Base-by-base conservation (phyloP, 2,113 vertebrate genomes). In the Budorcas taxicolor region DNA sequence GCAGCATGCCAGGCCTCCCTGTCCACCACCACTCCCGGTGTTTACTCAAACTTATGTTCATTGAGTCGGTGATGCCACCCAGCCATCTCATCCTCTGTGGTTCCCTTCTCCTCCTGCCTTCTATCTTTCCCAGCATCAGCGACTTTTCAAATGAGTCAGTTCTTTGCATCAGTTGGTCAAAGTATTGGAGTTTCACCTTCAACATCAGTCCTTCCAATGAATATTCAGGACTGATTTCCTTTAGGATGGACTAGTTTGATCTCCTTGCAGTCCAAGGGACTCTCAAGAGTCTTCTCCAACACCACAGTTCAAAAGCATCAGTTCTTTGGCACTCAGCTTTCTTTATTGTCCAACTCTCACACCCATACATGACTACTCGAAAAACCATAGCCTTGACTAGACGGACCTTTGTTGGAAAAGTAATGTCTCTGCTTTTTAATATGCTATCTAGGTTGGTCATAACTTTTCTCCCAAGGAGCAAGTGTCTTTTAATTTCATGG, bases 21-120 rank as follows among this genome's bases (percentile, higher is more conserved):
- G 10, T 12, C n/a, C 67, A 71, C 36, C n/a, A 23, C 19, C 9
- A 71, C 19, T 71, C 67, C n/a, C 0, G 0, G n/a, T 71, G 9
- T 71, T 36, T 40, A 36, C 67, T 71, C 19, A 71, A 6, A 71
- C 67, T 71, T 2, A 40, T 23, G 19, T 12, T 36, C 64, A 71
- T 11, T 71, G 64, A 71, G n/a, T 71, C 0, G 0, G 64, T 36
- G 64, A 36, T 71, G 9, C 64, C 9, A 21, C 4, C n/a, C 64
- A 71, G 9, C 17, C n/a, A 71, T 71, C 67, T 71, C n/a, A 71
- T 40, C 19, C 5, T 71, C 67, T 71, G 64, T 71, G 2, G 5
- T 71, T 19, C 67, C 67, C 67, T 40, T 40, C n/a, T 71, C 19
- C 17, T 71, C n/a, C n/a, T 71, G n/a, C n/a, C 67, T 71, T 71